These are phyloP conservation scores for Escarpia spicata DNA, from an alignment of 2,888 invertebrate genomes.

Conservation along the genomic window DNA sequence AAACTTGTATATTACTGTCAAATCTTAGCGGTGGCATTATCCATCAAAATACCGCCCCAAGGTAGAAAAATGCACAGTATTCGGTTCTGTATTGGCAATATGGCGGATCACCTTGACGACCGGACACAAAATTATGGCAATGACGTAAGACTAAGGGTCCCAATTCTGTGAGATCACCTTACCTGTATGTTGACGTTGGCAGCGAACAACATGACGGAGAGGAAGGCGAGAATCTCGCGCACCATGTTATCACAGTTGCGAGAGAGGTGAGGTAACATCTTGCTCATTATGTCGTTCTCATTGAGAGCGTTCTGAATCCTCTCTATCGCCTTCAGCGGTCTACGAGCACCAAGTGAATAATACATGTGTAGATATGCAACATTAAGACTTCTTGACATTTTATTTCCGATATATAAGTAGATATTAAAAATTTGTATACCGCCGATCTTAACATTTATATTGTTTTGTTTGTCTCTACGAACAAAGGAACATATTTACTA, in stretches of 20 bases:
- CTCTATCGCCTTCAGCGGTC: slow-evolving; percentile 51
- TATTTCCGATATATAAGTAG: no score
- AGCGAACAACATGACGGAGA: slow-evolving; percentile 62
- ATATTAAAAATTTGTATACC: not conserved
- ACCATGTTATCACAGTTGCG: slow-evolving; percentile 60
- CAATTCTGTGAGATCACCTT: not conserved
- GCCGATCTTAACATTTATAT: not conserved
- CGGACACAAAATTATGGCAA: no score
- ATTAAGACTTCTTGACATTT: not conserved
- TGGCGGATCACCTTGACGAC: no score
- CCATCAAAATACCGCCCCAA: no score
- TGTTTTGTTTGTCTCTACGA: not conserved
- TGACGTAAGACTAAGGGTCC: no score
- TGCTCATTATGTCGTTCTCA: not conserved
- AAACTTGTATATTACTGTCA: no score
- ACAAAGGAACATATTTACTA: no score
- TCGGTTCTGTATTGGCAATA: no score
- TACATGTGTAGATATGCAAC: not conserved
- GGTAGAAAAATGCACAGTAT: no score
- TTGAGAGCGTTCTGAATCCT: slow-evolving; percentile 45
- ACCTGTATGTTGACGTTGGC: slow-evolving; percentile 63
- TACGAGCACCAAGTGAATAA: not conserved
- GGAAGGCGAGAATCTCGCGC: slow-evolving; percentile 60
- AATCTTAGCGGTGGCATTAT: no score
- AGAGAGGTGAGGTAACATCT: slow-evolving; percentile 58